Percentiles rank a stretch among this genome's conserved stretches.
phyloP scores from a whole-genome alignment of 1,140 invertebrate species.

The Melitaea cinxia region DNA sequence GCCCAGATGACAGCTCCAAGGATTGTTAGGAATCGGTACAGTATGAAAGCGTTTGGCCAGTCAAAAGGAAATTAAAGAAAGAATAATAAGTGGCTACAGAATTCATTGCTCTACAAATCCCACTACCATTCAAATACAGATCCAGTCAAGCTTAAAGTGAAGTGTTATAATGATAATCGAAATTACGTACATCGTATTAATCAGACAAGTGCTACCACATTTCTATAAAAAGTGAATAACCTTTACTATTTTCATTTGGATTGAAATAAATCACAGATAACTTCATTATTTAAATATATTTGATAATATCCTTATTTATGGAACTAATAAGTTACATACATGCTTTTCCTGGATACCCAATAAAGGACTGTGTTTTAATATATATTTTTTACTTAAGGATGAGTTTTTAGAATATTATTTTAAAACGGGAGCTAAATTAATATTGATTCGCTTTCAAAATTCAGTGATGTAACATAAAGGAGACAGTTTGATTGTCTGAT shows the following conservation, averaged over 20 bases:
- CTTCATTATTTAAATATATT: too few species aligned
- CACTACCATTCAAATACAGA: background rate
- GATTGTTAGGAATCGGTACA: constrained; percentile 57
- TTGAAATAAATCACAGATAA: background rate
- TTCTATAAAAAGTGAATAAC: constrained; percentile 27
- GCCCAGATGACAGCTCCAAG: constrained; percentile 66
- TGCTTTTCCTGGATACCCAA: background rate
- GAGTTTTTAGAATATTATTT: too few species aligned
- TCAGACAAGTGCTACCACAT: constrained; percentile 25
- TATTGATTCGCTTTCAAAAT: background rate
- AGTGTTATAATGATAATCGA: constrained; percentile 26
- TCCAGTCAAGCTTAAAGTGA: constrained; percentile 16
- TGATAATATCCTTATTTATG: background rate
- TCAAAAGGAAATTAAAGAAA: constrained; percentile 46
- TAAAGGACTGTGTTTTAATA: background rate
- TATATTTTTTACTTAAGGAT: too few species aligned
- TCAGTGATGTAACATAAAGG: background rate
- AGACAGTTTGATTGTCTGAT: background rate
- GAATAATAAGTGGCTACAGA: constrained; percentile 33
- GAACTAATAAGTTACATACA: background rate
- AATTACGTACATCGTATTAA: constrained; percentile 18
- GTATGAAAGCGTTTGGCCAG: constrained; percentile 56
- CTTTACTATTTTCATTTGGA: background rate
- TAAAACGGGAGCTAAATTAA: background rate
- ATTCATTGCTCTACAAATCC: constrained; percentile 34